These are phyloP conservation scores for Parascotia fuliginaria DNA, from an alignment of 2,888 invertebrate species.

Conservation along the genomic window DNA sequence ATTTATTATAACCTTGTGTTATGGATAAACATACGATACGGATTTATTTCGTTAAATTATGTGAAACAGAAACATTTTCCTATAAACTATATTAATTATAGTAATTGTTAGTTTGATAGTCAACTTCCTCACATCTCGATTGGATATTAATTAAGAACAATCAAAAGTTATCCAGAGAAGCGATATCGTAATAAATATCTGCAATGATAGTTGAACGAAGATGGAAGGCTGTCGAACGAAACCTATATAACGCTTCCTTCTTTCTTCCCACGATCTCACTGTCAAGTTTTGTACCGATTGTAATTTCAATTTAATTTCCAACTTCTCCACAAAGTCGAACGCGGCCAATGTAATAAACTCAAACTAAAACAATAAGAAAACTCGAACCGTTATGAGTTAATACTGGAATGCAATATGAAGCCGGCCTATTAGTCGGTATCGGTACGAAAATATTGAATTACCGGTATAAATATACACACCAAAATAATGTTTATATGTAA, in stretches of 20 bases:
- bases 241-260: not conserved
- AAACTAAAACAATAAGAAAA: slow-evolving; percentile 43
- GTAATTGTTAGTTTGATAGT: too few relatives aligned
- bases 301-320: not conserved
- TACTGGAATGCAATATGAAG: slow-evolving; percentile 41
- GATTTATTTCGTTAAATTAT: too few relatives aligned
- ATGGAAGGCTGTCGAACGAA: too few relatives aligned
- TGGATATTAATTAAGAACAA: not conserved
- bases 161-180: not conserved
- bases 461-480: slow-evolving; percentile 69
- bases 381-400: slow-evolving; percentile 44
- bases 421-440: slow-evolving; percentile 49
- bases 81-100: not conserved
- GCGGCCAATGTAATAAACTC: slow-evolving; percentile 47
- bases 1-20: too few relatives aligned
- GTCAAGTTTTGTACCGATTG: not conserved
- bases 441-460: slow-evolving; percentile 58
- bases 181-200: not conserved
- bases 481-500: slow-evolving; percentile 85
- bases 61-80: too few relatives aligned
- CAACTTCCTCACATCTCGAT: not conserved
- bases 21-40: too few relatives aligned
- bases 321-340: slow-evolving; percentile 3
- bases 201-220: not conserved
- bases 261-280: not conserved